These are phyloP conservation scores for Odontocolon sp. DNA, from an alignment of 2,888 invertebrate genomes.

Conservation along the genomic window DNA sequence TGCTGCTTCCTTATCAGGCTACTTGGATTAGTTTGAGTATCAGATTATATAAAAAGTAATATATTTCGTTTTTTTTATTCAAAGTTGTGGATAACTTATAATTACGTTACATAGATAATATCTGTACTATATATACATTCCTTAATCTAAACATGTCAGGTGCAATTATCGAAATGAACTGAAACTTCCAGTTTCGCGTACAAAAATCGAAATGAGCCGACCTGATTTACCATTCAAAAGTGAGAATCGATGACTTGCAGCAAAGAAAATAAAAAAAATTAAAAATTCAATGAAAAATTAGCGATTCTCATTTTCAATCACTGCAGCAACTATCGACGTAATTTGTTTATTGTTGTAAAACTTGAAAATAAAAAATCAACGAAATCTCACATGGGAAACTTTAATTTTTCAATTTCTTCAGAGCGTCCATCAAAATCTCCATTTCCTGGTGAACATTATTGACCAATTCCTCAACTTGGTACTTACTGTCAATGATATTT, in stretches of 20 bases:
- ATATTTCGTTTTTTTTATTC: constrained; percentile 16
- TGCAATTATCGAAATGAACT: constrained; percentile 35
- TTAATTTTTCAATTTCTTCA: constrained; percentile 86
- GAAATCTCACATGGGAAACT: not conserved
- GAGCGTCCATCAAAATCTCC: constrained; percentile 88
- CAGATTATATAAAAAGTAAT: not conserved
- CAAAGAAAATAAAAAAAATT: not conserved
- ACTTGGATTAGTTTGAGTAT: not conserved
- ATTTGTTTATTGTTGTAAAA: constrained; percentile 40
- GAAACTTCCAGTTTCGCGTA: constrained; percentile 13
- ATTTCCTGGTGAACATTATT: constrained; percentile 91
- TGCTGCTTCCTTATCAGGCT: not conserved
- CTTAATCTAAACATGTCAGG: constrained; percentile 26
- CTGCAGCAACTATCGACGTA: not conserved
- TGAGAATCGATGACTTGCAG: not conserved
- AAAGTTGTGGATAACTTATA: constrained; percentile 44
- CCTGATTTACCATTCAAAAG: not conserved
- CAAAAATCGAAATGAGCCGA: constrained; percentile 16
- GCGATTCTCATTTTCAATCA: not conserved
- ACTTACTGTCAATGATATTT: constrained; percentile 95
- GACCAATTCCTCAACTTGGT: constrained; percentile 92
- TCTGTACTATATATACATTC: constrained; percentile 41
- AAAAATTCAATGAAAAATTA: not conserved
- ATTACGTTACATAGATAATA: constrained; percentile 47
- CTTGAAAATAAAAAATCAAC: constrained; percentile 39